Base-by-base conservation (phyloP, 2,888 invertebrate genomes). In the Sminthurides aquaticus region DNA sequence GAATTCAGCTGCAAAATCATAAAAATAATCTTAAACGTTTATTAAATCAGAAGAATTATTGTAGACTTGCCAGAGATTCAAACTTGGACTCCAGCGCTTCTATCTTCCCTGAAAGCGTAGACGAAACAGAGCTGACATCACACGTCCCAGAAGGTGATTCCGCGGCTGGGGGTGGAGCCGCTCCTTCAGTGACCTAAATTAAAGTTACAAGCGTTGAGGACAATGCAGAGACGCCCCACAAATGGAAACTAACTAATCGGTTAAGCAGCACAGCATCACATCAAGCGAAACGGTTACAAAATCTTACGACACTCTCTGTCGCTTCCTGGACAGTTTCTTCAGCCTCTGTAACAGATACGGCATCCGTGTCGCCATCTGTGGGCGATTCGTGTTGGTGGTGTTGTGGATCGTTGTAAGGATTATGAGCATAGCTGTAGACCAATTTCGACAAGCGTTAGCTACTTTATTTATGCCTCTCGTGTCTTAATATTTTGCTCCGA, bases 11-110 rank as follows among this genome's bases (percentile, higher is more conserved):
- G n/a, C n/a, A n/a, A n/a, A n/a, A n/a, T n/a, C n/a, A n/a, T n/a
- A n/a, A n/a, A n/a, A n/a, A n/a, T n/a, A n/a, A n/a, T n/a, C n/a
- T n/a, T n/a, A n/a, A n/a, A n/a, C n/a, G n/a, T n/a, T n/a, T n/a
- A n/a, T n/a, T n/a, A n/a, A n/a, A n/a, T n/a, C n/a, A n/a, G n/a
- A n/a, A n/a, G n/a, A n/a, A n/a, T n/a, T n/a, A n/a, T n/a, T n/a
- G n/a, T n/a, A n/a, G n/a, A n/a, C 55, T 55, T 55, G 54, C 61
- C 2, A 61, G 61, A 15, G 29, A 29, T 22, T 61, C 54, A 3
- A 61, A 52, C 54, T 61, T 61, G 29, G 27, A 18, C 54, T 54
- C 54, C 18, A 61, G 28, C 18, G 15, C n/a, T 29, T 52, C 61
- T 28, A 61, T 61, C 24, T 61, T 61, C 26, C 28, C 54, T 26